These are phyloP conservation scores for Progne subis DNA, from an alignment of 2,113 vertebrate species.

Conservation along the genomic window DNA sequence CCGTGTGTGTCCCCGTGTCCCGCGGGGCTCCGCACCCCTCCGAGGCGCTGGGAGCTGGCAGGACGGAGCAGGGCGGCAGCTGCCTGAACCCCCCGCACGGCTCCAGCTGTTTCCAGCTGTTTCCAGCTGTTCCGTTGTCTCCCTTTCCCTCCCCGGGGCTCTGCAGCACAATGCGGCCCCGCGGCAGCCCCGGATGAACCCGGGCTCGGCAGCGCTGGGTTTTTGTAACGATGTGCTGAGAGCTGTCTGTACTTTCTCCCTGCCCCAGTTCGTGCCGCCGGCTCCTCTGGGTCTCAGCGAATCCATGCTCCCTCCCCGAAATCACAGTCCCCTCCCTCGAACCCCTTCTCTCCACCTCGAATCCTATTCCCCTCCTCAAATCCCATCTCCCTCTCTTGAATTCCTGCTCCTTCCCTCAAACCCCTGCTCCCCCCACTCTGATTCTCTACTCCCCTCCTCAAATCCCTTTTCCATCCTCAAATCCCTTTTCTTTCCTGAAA, in stretches of 20 bases:
- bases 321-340: neutral
- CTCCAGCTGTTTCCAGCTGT: neutral
- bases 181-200: constrained; percentile 12
- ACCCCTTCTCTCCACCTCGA: neutral
- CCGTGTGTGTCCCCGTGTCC: neutral
- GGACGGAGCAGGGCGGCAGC: neutral
- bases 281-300: neutral
- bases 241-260: neutral
- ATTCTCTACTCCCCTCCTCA: neutral
- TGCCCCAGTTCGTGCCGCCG: neutral
- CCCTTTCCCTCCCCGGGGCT: neutral
- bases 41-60: neutral
- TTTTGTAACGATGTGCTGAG: neutral
- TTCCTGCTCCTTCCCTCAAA: neutral
- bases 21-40: neutral
- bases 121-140: neutral
- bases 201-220: neutral
- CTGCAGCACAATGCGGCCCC: neutral
- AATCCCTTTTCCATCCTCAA: neutral
- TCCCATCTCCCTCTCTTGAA: neutral
- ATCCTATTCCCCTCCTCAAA: neutral
- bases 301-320: neutral
- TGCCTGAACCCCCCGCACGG: neutral
- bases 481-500: neutral
- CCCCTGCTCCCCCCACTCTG: accelerated